phyloP scores from a whole-genome alignment of 2,888 invertebrate genomes.

The Microdon myrmicae region DNA sequence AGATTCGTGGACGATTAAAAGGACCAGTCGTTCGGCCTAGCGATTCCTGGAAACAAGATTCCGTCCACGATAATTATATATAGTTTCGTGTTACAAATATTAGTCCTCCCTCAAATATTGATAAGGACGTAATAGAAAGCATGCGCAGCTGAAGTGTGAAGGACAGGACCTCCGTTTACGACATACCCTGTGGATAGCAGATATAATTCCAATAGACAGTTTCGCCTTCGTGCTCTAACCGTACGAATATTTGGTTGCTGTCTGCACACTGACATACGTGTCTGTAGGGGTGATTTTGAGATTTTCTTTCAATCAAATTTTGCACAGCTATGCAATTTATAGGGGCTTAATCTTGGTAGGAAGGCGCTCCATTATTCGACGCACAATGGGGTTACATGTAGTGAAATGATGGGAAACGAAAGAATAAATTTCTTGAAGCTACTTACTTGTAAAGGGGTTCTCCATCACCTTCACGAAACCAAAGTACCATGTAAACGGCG shows the following conservation, averaged over 20 bases:
- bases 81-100: too few relatives aligned
- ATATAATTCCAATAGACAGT: too few relatives aligned
- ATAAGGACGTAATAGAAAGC: too few relatives aligned
- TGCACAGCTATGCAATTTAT: constrained; percentile 33
- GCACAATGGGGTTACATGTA: constrained; percentile 7
- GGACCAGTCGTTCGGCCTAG: too few relatives aligned
- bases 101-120: too few relatives aligned
- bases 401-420: constrained; percentile 6
- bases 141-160: too few relatives aligned
- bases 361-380: neutral
- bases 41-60: too few relatives aligned
- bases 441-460: constrained; percentile 86
- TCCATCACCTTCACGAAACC: constrained; percentile 86
- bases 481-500: constrained; percentile 86
- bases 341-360: constrained; percentile 3
- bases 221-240: neutral
- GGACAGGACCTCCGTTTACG: too few relatives aligned
- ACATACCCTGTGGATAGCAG: too few relatives aligned
- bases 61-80: too few relatives aligned
- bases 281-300: constrained; percentile 31
- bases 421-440: constrained; percentile 12
- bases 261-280: too few relatives aligned
- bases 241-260: neutral
- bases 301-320: constrained; percentile 36
- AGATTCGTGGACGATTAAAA: too few relatives aligned